Evolutionary conservation across 1,140 invertebrate species (phyloP), one percentile per base, ranked within the genome.

Genomic region (Drosophila simulans): DNA sequence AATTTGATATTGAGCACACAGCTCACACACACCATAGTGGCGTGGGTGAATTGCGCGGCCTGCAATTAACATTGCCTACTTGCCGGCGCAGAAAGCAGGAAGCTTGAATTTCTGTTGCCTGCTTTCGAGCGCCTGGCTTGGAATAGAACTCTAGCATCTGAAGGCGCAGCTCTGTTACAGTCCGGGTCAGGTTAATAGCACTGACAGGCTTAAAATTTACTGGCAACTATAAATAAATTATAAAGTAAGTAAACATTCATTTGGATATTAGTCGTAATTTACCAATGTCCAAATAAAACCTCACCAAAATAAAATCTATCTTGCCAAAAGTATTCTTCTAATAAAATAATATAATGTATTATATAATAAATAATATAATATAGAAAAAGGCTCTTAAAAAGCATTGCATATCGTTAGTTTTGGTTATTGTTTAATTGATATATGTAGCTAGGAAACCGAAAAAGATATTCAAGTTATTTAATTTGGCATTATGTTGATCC

Each of bases 1-100:
- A 86, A 86, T 86, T 75, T 86, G 83, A 86, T 86, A 86, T 86
- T 88, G 79, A 83, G 81, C 77, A 86, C 63, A 76, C 48, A 56
- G 22, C 10, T 25, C 35, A 40, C 37, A 51, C 48, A 51, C 48
- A 40, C 54, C 17, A 17, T 17, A 17, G 17, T 17, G 17, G 43
- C 58, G 42, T 39, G 45, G 31, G 17, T 37, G 48, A n/a, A 35
- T 45, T 10, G 27, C 54, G 63, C 59, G 63, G 66, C 74, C 69
- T 78, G 74, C 76, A 81, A 85, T 85, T 85, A 82, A 64, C 60
- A 45, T 79, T 79, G 80, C 63, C 80, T 83, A 62, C 59, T 65
- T 81, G 76, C 62, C 25, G 48, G 78, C 35, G 71, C 55, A 42
- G 13, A 51, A 35, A 17, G 48, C 62, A 65, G 66, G 53, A 56